Conservation (phyloP, 2,888 invertebrate species). For the Gymnoscelis rufifasciata region DNA sequence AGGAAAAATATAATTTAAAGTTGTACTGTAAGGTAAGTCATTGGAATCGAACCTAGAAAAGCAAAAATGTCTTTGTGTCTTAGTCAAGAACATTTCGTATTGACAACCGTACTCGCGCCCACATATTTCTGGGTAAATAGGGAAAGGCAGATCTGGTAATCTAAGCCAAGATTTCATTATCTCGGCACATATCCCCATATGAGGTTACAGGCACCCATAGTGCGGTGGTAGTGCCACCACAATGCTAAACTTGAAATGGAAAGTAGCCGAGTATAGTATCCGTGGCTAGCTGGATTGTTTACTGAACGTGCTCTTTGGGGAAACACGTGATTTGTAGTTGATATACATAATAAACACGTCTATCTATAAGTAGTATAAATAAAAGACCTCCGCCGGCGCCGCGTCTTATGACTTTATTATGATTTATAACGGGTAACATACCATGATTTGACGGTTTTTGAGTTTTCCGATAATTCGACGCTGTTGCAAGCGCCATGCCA, state of each 20-base stretch:
- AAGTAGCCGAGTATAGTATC: constrained; percentile 46
- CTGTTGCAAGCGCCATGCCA: no score
- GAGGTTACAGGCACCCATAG: constrained; percentile 49
- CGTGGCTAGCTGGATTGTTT: constrained; percentile 48
- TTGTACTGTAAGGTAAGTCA: no score
- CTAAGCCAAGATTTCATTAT: constrained; percentile 21
- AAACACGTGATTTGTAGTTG: not conserved
- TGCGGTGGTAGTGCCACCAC: constrained; percentile 54
- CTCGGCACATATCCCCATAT: constrained; percentile 20
- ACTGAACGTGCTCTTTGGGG: constrained; percentile 50
- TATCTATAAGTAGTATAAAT: not conserved
- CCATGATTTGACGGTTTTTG: no score
- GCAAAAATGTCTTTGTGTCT: no score
- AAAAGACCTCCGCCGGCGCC: no score
- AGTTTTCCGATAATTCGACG: no score
- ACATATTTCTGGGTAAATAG: not conserved
- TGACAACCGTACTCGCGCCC: not conserved
- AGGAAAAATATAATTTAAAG: no score
- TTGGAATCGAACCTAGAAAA: no score
- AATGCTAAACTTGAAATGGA: constrained; percentile 69
- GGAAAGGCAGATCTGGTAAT: constrained; percentile 11
- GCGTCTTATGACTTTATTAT: no score
- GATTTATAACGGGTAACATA: no score
- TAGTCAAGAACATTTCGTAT: no score
- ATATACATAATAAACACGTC: not conserved